A percentile compares a stretch with the other conserved stretches of the same genome.
These are phyloP conservation scores for Cyprinodon variegatus DNA, from an alignment of 2,113 vertebrate genomes.

Conservation along the genomic window DNA sequence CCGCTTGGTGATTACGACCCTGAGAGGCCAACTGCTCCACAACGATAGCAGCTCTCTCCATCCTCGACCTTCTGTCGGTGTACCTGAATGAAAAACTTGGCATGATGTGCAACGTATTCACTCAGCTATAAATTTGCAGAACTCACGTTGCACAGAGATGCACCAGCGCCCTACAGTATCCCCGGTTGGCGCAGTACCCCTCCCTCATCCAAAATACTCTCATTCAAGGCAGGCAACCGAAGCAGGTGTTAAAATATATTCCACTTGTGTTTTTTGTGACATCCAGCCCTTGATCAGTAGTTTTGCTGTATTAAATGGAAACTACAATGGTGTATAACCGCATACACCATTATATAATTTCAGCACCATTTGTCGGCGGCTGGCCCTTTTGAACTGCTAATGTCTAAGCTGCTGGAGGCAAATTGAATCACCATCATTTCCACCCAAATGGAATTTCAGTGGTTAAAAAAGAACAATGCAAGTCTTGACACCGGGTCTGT, in stretches of 20 bases:
- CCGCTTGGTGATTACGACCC: slow-evolving; percentile 71
- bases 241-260: slow-evolving; percentile 51
- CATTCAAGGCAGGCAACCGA: slow-evolving; percentile 19
- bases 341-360: slow-evolving; percentile 73
- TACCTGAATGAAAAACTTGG: slow-evolving; percentile 73
- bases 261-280: slow-evolving; percentile 45
- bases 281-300: slow-evolving; percentile 58
- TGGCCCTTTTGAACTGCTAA: slow-evolving; percentile 76
- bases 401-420: slow-evolving; percentile 75
- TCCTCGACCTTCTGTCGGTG: slow-evolving; percentile 57
- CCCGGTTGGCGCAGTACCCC: not conserved
- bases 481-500: slow-evolving; percentile 79
- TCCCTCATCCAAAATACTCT: not conserved
- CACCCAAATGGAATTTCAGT: slow-evolving; percentile 81
- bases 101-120: slow-evolving; percentile 45
- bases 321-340: slow-evolving; percentile 57
- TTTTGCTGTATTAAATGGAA: slow-evolving; percentile 66
- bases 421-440: slow-evolving; percentile 84
- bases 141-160: slow-evolving; percentile 18
- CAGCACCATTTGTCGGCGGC: slow-evolving; percentile 69
- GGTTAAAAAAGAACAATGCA: slow-evolving; percentile 81
- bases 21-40: slow-evolving; percentile 71
- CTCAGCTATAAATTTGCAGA: slow-evolving; percentile 50
- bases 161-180: not conserved
- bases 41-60: slow-evolving; percentile 61